phyloP scores from a whole-genome alignment of 1,140 invertebrate species.

The Orussus abietinus region DNA sequence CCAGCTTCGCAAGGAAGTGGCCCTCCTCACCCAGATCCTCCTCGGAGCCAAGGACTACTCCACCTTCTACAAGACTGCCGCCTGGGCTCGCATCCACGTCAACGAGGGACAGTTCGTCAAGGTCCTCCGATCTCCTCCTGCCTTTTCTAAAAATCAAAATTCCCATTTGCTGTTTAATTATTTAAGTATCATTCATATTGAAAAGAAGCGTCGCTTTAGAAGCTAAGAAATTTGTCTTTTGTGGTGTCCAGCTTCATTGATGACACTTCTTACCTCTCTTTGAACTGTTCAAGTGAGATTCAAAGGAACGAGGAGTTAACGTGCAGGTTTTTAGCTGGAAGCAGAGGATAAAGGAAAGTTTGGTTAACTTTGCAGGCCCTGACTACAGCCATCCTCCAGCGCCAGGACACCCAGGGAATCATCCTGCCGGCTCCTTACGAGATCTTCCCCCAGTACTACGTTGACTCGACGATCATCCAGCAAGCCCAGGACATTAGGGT shows the following conservation, averaged over 20 bases:
- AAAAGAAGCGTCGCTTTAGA: too few species aligned
- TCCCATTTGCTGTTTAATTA: background rate
- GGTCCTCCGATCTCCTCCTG: slow-evolving; percentile 23
- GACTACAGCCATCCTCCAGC: slow-evolving; percentile 39
- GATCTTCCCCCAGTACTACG: slow-evolving; percentile 52
- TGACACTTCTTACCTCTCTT: too few species aligned
- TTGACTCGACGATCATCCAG: slow-evolving; percentile 49
- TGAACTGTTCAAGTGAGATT: too few species aligned
- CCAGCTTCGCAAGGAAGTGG: slow-evolving; percentile 41
- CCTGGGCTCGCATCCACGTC: slow-evolving; percentile 45
- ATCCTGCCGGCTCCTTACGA: slow-evolving; percentile 52
- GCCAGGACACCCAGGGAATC: slow-evolving; percentile 45
- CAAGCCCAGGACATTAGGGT: slow-evolving; percentile 43
- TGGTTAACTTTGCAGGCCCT: too few species aligned
- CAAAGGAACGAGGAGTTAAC: too few species aligned
- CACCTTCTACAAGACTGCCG: slow-evolving; percentile 46
- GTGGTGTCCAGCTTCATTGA: too few species aligned
- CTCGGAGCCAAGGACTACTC: slow-evolving; percentile 46
- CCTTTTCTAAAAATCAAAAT: background rate
- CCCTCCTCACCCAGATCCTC: slow-evolving; percentile 46
- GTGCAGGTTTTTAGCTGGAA: too few species aligned
- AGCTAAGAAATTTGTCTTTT: too few species aligned
- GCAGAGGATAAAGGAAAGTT: too few species aligned
- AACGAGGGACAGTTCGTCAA: slow-evolving; percentile 50
- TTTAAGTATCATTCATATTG: too few species aligned